phyloP scores from a whole-genome alignment of 2,888 invertebrate genomes.

The Abscondita cerata region DNA sequence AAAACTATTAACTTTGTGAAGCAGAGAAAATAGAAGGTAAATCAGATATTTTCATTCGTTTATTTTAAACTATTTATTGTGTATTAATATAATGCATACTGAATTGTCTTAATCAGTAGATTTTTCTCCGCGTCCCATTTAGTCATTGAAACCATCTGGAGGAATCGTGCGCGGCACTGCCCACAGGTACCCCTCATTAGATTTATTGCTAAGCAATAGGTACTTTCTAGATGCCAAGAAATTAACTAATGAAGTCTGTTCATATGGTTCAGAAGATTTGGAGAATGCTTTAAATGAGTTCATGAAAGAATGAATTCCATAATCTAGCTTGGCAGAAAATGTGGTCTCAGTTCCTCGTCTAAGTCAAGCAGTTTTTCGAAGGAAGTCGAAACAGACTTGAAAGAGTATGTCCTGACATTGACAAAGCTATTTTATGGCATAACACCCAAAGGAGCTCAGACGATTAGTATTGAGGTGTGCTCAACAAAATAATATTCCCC shows the following conservation, averaged over 20 bases:
- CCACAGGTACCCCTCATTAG: no score
- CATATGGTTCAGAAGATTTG: neutral
- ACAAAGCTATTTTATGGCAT: constrained; percentile 34
- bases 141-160: no score
- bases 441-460: constrained; percentile 23
- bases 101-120: no score
- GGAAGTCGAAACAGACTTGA: constrained; percentile 33
- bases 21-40: no score
- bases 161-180: no score
- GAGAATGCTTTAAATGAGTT: neutral
- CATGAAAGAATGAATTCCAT: neutral
- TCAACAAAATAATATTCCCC: constrained; percentile 37
- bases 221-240: neutral
- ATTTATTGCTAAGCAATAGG: no score
- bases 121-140: no score
- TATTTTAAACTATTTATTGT: no score
- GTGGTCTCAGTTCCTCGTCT: constrained; percentile 1
- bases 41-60: no score
- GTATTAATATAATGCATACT: no score
- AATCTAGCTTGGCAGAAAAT: neutral
- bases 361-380: constrained; percentile 35
- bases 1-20: no score
- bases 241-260: neutral
- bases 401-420: constrained; percentile 22
- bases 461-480: constrained; percentile 31